phyloP scores from a whole-genome alignment of 2,113 vertebrate genomes.

The Accipiter cooperii region DNA sequence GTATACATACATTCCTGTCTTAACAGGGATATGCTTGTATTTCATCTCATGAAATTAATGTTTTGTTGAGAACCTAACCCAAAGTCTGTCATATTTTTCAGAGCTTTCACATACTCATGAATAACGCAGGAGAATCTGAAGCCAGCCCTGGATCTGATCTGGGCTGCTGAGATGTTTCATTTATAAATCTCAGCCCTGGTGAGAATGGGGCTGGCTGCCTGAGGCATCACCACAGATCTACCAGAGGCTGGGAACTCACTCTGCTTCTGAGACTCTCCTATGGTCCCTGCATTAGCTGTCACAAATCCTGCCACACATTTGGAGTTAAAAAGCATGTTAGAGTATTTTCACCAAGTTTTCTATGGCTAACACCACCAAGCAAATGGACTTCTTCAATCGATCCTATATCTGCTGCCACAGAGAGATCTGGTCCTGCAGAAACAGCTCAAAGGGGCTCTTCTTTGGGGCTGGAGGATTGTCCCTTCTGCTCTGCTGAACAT shows the following conservation, averaged over 20 bases:
- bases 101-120: background rate
- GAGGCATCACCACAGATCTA: background rate
- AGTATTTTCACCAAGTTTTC: background rate
- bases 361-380: background rate
- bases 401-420: background rate
- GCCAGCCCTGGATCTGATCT: background rate
- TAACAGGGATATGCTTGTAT: background rate
- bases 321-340: background rate
- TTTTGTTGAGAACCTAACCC: background rate
- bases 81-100: background rate
- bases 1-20: background rate
- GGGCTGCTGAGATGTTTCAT: background rate
- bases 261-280: background rate
- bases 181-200: background rate
- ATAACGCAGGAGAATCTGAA: background rate
- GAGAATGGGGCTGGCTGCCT: background rate
- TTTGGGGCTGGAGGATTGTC: background rate
- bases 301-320: background rate
- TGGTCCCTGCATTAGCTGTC: background rate
- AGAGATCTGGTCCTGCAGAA: background rate
- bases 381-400: background rate
- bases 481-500: background rate
- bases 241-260: background rate
- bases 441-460: background rate
- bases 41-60: background rate